Conservation (phyloP, 2,888 invertebrate species). For the Xylophagus ater region DNA sequence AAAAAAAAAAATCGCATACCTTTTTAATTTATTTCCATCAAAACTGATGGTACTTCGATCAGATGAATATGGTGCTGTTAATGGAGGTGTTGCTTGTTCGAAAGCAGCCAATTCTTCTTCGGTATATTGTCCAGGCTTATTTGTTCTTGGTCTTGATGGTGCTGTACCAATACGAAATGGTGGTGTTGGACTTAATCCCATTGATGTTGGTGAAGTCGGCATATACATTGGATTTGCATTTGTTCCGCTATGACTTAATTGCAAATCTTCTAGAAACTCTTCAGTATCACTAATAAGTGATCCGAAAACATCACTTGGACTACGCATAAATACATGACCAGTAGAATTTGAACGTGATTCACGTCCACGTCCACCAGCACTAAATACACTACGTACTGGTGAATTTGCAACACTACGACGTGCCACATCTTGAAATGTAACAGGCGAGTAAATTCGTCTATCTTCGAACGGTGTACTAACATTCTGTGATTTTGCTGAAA, state of each 20-base stretch:
- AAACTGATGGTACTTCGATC: not conserved
- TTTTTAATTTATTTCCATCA: not conserved
- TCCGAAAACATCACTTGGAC: conserved; percentile 48
- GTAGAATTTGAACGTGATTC: conserved; percentile 63
- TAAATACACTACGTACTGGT: conserved; percentile 46
- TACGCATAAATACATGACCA: conserved; percentile 44
- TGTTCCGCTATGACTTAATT: conserved; percentile 30
- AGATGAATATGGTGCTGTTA: conserved; percentile 40
- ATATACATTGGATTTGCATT: conserved; percentile 23
- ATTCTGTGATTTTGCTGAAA: conserved; percentile 26
- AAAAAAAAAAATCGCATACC: not conserved
- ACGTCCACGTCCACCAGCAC: conserved; percentile 31
- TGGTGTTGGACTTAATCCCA: conserved; percentile 45
- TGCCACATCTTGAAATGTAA: conserved; percentile 74
- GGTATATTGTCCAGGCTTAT: conserved; percentile 32
- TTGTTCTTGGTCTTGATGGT: conserved; percentile 35
- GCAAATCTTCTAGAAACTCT: conserved; percentile 42
- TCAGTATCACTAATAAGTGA: conserved; percentile 47
- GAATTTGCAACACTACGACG: conserved; percentile 67
- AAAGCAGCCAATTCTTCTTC: conserved; percentile 35
- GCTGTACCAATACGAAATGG: conserved; percentile 47
- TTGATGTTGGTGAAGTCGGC: conserved; percentile 22
- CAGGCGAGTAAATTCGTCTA: conserved; percentile 66
- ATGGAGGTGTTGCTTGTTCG: conserved; percentile 35
- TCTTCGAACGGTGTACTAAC: conserved; percentile 43